Conservation (phyloP, 2,888 invertebrate genomes). For the Agriopis aurantiaria region DNA sequence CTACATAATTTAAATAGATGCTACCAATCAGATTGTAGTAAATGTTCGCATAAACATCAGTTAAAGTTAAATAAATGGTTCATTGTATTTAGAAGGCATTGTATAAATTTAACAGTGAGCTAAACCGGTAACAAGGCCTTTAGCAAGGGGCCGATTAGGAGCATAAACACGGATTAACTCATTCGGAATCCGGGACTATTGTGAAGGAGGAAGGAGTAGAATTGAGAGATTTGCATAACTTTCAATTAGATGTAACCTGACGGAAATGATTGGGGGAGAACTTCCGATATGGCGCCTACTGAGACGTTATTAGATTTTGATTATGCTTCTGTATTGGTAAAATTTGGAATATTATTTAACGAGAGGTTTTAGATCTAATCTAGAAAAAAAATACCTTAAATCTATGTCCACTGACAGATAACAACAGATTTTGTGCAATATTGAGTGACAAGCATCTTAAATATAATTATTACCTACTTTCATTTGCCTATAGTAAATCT, state of each 20-base stretch:
- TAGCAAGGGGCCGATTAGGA: conserved; percentile 83
- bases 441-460: neutral
- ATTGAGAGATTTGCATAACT: conserved; percentile 86
- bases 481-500: conserved; percentile 18
- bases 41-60: conserved; percentile 66
- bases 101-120: conserved; percentile 81
- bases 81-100: conserved; percentile 78
- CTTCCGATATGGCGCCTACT: conserved; percentile 67
- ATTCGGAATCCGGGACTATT: conserved; percentile 83
- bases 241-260: conserved; percentile 84
- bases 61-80: conserved; percentile 74
- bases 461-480: neutral
- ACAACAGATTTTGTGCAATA: neutral
- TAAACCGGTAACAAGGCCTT: conserved; percentile 81
- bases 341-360: neutral
- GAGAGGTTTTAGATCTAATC: neutral
- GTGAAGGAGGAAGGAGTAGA: conserved; percentile 85
- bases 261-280: conserved; percentile 80
- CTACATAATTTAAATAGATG: conserved; percentile 45
- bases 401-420: neutral
- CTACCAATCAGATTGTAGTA: conserved; percentile 59
- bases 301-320: conserved; percentile 46
- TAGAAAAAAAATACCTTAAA: too few relatives aligned
- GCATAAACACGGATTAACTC: conserved; percentile 86
- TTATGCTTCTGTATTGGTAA: conserved; percentile 17